phyloP scores from a whole-genome alignment of 2,113 vertebrate species.

The Archocentrus centrarchus region DNA sequence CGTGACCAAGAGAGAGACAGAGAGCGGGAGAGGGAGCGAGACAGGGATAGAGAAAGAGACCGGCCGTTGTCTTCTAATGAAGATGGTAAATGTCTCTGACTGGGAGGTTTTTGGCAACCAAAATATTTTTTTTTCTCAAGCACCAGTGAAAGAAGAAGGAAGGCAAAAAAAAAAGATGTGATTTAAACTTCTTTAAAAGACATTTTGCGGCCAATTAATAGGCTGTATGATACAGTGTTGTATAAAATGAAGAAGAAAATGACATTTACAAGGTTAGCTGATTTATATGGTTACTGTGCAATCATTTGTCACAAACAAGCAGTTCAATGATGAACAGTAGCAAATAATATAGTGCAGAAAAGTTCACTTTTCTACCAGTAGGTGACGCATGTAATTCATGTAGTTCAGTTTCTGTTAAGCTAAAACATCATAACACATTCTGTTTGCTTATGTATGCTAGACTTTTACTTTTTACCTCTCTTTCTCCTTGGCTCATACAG shows the following conservation, averaged over 20 bases:
- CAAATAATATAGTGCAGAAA: not conserved
- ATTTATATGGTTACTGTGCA: not conserved
- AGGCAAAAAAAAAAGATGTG: not conserved
- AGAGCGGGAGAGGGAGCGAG: slow-evolving; percentile 64
- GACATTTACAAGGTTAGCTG: not conserved
- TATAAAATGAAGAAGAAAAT: not conserved
- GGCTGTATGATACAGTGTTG: not conserved
- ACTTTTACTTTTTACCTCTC: not conserved
- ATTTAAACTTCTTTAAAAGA: not conserved
- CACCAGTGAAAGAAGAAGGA: not conserved
- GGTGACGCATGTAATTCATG: slow-evolving; percentile 7
- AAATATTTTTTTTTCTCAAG: not conserved
- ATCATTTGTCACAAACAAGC: not conserved
- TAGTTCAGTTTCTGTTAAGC: not conserved
- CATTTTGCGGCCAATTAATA: not conserved
- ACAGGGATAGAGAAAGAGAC: slow-evolving; percentile 65
- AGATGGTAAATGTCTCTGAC: slow-evolving; percentile 70
- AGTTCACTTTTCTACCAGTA: slow-evolving; percentile 3
- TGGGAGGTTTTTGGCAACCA: not conserved
- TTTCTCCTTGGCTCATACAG: slow-evolving; percentile 61
- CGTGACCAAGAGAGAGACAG: slow-evolving; percentile 75
- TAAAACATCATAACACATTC: not conserved
- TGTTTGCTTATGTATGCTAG: not conserved
- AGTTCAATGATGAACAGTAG: not conserved
- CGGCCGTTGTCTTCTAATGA: slow-evolving; percentile 75